A percentile compares a stretch with the other conserved stretches of the same genome.
These are phyloP conservation scores for Catocala nupta DNA, from an alignment of 2,888 invertebrate species.

Conservation along the genomic window DNA sequence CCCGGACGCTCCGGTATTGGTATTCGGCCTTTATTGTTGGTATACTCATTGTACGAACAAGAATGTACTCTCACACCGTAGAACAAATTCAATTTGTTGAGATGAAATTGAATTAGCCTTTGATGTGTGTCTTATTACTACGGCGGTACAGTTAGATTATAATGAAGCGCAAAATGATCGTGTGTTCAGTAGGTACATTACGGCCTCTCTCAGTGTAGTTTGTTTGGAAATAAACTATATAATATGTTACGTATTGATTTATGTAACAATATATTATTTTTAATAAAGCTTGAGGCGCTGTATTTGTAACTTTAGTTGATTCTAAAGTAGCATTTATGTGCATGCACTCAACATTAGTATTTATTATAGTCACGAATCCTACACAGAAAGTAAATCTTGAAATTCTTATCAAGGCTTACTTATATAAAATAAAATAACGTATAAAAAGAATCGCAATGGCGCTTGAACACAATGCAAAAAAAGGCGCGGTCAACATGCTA, in stretches of 20 bases:
- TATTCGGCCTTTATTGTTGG: conserved; percentile 69
- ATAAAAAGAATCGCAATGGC: too few relatives aligned
- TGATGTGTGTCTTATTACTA: conserved; percentile 53
- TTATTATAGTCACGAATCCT: too few relatives aligned
- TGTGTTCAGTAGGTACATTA: conserved; percentile 16
- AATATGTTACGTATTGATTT: conserved; percentile 24
- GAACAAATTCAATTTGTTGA: conserved; percentile 76
- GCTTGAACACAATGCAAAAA: too few relatives aligned
- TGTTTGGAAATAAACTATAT: conserved; percentile 27
- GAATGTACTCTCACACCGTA: conserved; percentile 58
- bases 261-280: conserved; percentile 3
- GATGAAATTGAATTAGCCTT: conserved; percentile 61
- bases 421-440: too few relatives aligned
- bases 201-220: conserved; percentile 24
- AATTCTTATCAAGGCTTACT: too few relatives aligned
- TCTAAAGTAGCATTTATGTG: too few relatives aligned
- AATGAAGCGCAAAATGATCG: conserved; percentile 50
- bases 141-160: conserved; percentile 45
- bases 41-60: conserved; percentile 67
- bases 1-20: conserved; percentile 54
- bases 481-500: too few relatives aligned
- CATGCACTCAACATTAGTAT: too few relatives aligned
- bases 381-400: too few relatives aligned
- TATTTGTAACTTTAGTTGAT: too few relatives aligned
- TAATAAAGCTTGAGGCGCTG: too few relatives aligned